These are phyloP conservation scores for Plagodis dolabraria DNA, from an alignment of 2,888 invertebrate genomes.

Conservation along the genomic window DNA sequence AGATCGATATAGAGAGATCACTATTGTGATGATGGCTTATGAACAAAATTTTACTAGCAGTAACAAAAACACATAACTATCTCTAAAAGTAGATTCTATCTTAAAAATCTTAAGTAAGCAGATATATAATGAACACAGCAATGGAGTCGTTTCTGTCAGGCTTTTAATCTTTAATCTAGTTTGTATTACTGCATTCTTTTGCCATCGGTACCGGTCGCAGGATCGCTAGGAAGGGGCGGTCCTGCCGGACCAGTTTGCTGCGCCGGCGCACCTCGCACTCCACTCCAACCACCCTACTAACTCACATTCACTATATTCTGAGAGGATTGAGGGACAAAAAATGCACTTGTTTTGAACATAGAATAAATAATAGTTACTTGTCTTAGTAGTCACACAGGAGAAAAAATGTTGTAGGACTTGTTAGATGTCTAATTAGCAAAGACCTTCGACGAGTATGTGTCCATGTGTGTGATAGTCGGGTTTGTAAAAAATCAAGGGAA, in stretches of 20 bases:
- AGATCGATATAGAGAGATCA: too few relatives aligned
- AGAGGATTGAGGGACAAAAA: constrained; percentile 7
- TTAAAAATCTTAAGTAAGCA: too few relatives aligned
- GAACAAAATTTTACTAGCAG: too few relatives aligned
- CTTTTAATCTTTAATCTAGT: neutral
- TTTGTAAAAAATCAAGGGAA: too few relatives aligned
- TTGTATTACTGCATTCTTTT: constrained; percentile 18
- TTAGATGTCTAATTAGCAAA: neutral
- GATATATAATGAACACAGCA: too few relatives aligned
- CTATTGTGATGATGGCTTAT: too few relatives aligned
- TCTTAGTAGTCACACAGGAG: neutral
- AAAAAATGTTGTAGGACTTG: neutral
- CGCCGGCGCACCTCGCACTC: constrained; percentile 41
- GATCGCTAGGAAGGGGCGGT: constrained; percentile 72
- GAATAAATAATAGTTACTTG: neutral
- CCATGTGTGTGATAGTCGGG: too few relatives aligned
- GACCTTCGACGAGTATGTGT: too few relatives aligned
- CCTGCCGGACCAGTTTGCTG: constrained; percentile 71
- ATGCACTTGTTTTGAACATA: constrained; percentile 13
- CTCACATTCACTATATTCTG: constrained; percentile 49
- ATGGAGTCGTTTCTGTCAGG: too few relatives aligned
- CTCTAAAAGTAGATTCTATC: too few relatives aligned
- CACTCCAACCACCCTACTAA: constrained; percentile 51
- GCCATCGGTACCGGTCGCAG: constrained; percentile 50
- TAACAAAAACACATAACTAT: too few relatives aligned